These are phyloP conservation scores for Salpingus planirostris DNA, from an alignment of 2,888 invertebrate genomes.

Conservation along the genomic window DNA sequence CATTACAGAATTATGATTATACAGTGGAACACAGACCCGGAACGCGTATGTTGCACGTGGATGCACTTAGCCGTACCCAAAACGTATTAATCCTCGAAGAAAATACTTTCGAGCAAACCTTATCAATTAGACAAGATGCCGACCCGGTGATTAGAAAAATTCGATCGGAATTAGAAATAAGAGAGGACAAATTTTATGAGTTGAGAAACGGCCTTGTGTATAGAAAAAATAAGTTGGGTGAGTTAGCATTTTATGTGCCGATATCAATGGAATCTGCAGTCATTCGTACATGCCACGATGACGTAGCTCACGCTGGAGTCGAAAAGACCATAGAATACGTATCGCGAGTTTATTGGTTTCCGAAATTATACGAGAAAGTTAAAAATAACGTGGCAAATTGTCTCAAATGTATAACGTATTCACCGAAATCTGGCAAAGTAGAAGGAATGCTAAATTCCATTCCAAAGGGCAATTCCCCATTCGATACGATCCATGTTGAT, in stretches of 20 bases:
- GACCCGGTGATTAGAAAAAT: constrained; percentile 13
- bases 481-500: background rate
- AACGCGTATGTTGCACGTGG: constrained; percentile 12
- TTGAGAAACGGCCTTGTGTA: constrained; percentile 16
- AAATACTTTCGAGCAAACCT: constrained; percentile 15
- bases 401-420: background rate
- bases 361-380: background rate
- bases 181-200: constrained; percentile 8
- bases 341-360: background rate
- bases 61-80: constrained; percentile 10
- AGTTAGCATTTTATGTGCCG: constrained; percentile 10
- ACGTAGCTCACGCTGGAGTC: too few species aligned
- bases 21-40: constrained; percentile 14
- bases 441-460: background rate
- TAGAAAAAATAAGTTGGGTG: constrained; percentile 2
- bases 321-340: background rate
- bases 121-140: constrained; percentile 10
- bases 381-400: background rate
- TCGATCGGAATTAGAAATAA: constrained; percentile 11
- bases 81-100: constrained; percentile 13
- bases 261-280: constrained; percentile 17
- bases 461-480: background rate
- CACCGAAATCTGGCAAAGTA: background rate
- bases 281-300: constrained; percentile 18
- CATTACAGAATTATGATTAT: constrained; percentile 12